A percentile compares a stretch with the other conserved stretches of the same genome.
Evolutionary conservation across 2,113 vertebrate species (phyloP).

Genomic region (Sphaerodactylus townsendi): DNA sequence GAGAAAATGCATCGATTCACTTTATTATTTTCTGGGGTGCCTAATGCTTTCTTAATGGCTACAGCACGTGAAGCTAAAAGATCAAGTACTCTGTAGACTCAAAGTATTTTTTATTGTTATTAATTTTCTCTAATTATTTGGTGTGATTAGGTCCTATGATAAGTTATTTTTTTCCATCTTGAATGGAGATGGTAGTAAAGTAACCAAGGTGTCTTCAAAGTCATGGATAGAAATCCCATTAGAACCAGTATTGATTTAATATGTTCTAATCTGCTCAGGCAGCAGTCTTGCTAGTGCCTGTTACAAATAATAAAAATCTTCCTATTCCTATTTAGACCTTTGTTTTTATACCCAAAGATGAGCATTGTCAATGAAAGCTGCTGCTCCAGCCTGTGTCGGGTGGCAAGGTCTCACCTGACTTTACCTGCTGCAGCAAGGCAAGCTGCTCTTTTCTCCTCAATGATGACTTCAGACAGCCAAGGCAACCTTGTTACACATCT

Average conservation of each 20-base stretch:
- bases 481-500: too few relatives aligned
- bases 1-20: not conserved
- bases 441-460: too few relatives aligned
- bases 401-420: too few relatives aligned
- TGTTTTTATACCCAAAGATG: not conserved
- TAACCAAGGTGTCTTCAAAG: not conserved
- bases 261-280: not conserved
- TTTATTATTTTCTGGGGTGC: not conserved
- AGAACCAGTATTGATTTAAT: not conserved
- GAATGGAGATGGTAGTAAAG: not conserved
- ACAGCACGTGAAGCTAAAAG: not conserved
- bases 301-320: not conserved
- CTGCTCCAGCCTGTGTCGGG: too few relatives aligned
- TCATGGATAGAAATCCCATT: not conserved
- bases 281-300: not conserved
- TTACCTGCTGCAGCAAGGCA: too few relatives aligned
- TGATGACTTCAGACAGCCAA: too few relatives aligned
- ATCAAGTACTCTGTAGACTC: not conserved
- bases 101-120: not conserved
- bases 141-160: not conserved
- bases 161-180: not conserved
- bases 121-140: not conserved
- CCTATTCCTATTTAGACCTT: not conserved
- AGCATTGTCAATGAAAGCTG: not conserved
- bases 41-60: not conserved